phyloP scores from a whole-genome alignment of 2,888 invertebrate species.

The Lasioglossum morio region DNA sequence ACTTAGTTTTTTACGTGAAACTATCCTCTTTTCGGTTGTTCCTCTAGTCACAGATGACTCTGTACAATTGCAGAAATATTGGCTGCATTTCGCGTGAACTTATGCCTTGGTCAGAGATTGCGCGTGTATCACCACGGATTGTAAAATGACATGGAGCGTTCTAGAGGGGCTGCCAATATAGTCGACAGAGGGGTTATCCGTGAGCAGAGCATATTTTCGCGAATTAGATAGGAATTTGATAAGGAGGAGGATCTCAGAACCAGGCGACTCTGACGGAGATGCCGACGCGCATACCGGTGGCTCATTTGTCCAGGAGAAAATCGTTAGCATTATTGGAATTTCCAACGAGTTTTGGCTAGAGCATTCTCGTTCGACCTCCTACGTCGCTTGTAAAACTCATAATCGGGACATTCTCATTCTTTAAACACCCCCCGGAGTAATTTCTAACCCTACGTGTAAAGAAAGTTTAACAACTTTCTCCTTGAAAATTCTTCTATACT shows the following conservation, averaged over 20 bases:
- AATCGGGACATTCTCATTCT: conserved; percentile 54
- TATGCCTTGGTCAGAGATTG: not conserved
- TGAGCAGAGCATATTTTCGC: conserved; percentile 45
- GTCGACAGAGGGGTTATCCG: not conserved
- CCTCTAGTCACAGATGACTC: too few species aligned
- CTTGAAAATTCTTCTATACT: conserved; percentile 27
- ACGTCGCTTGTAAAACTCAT: conserved; percentile 44
- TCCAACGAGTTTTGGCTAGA: conserved; percentile 49
- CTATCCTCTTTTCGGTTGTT: too few species aligned
- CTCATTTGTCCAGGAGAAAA: conserved; percentile 67
- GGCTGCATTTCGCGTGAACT: not conserved
- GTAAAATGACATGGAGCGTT: not conserved
- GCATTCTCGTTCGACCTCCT: conserved; percentile 19
- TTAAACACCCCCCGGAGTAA: conserved; percentile 25
- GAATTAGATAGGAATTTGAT: conserved; percentile 64
- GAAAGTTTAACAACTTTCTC: conserved; percentile 47
- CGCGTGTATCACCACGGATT: not conserved
- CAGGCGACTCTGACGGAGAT: conserved; percentile 37
- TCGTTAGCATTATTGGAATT: conserved; percentile 68
- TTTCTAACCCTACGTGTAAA: conserved; percentile 37
- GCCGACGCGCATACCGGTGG: conserved; percentile 51
- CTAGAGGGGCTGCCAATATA: not conserved
- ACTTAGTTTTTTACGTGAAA: too few species aligned
- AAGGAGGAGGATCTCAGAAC: conserved; percentile 33
- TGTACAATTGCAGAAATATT: not conserved